phyloP scores from a whole-genome alignment of 2,113 vertebrate genomes.

The Sebastes fasciatus region DNA sequence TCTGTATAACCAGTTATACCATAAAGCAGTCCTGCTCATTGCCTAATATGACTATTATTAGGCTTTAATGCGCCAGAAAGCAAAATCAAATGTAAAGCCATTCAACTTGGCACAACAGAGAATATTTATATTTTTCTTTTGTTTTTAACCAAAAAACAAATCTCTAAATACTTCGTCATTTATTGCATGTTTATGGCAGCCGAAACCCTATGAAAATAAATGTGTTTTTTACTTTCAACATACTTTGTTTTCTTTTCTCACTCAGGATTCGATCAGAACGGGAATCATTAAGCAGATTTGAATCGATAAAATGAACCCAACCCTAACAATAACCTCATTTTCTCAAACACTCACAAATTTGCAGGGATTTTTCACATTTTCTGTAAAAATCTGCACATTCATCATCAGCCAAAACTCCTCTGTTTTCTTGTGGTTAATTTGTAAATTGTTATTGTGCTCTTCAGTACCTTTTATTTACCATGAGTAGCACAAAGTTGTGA shows the following conservation, averaged over 20 bases:
- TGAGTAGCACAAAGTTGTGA: constrained; percentile 67
- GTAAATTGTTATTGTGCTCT: constrained; percentile 47
- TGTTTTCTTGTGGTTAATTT: constrained; percentile 64
- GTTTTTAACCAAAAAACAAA: constrained; percentile 38
- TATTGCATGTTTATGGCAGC: constrained; percentile 22
- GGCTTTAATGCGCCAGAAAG: constrained; percentile 14
- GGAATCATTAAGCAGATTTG: constrained; percentile 58
- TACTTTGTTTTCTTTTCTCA: constrained; percentile 16
- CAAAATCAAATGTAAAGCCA: constrained; percentile 5
- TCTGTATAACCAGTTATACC: neutral
- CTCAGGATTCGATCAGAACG: constrained; percentile 43
- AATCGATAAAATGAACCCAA: constrained; percentile 33
- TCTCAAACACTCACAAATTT: constrained; percentile 53
- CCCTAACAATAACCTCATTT: constrained; percentile 44
- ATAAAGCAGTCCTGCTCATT: neutral
- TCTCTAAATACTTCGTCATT: constrained; percentile 13
- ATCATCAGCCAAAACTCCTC: constrained; percentile 65
- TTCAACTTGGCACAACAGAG: constrained; percentile 2
- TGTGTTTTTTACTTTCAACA: constrained; percentile 5
- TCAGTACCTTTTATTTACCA: constrained; percentile 52
- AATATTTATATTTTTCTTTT: neutral
- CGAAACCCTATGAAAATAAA: constrained; percentile 8
- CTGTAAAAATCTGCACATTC: constrained; percentile 43
- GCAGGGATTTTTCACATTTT: constrained; percentile 73
- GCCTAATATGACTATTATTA: neutral